Evolutionary conservation across 2,797 vertebrate genomes (phyloP).

Genomic region (Sarcoramphus papa): DNA sequence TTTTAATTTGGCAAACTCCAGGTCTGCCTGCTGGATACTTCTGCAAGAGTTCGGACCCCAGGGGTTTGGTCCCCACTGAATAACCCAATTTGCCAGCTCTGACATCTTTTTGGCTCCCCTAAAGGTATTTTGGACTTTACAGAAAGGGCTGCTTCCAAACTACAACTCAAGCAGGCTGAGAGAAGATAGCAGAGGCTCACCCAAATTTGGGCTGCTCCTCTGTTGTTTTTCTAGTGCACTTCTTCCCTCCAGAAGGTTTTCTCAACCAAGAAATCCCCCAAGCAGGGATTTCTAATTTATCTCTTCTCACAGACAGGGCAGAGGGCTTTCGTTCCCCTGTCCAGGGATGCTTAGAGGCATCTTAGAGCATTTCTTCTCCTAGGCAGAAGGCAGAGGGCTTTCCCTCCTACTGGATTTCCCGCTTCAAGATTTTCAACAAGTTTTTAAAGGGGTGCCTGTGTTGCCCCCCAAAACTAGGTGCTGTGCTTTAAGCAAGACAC

Average conservation of each 20-base stretch:
- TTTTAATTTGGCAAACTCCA: constrained; percentile 39
- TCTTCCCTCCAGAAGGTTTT: neutral
- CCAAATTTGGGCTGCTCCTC: neutral
- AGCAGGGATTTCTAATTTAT: neutral
- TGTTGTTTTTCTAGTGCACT: neutral
- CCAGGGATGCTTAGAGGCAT: neutral
- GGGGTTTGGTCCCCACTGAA: constrained; percentile 52
- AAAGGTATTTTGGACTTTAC: neutral
- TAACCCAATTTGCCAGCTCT: constrained; percentile 39
- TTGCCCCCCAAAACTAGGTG: neutral
- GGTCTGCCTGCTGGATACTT: constrained; percentile 51
- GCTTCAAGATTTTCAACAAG: neutral
- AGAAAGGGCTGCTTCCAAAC: neutral
- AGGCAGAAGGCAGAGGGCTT: neutral
- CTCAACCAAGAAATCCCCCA: neutral
- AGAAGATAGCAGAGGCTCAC: neutral
- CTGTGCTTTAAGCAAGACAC: neutral
- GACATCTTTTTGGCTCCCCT: neutral
- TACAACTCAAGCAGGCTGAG: neutral
- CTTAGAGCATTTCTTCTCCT: neutral
- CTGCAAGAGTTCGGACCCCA: constrained; percentile 32
- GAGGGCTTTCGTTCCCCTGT: neutral
- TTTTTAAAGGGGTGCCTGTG: neutral
- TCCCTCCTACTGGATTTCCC: neutral
- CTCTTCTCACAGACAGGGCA: neutral